Conservation (phyloP, 2,888 invertebrate species). For the Pantelozetes paolii region DNA sequence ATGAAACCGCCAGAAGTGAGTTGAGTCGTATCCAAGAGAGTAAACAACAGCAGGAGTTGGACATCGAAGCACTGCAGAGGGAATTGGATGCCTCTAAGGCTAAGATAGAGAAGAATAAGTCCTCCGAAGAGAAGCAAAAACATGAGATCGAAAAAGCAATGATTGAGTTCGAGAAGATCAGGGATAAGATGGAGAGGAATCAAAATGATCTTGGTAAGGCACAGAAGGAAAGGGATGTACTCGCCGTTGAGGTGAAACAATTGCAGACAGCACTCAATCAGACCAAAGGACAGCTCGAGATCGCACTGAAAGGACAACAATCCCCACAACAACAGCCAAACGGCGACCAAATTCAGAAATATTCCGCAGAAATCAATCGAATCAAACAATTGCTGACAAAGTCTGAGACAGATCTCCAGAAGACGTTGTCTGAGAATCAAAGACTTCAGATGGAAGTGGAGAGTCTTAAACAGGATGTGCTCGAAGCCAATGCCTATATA, state of each 20-base stretch:
- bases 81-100: slow-evolving; percentile 57
- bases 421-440: slow-evolving; percentile 48
- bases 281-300: slow-evolving; percentile 12
- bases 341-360: slow-evolving; percentile 28
- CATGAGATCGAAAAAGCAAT: slow-evolving; percentile 58
- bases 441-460: slow-evolving; percentile 49
- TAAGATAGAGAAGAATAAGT: slow-evolving; percentile 68
- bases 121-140: slow-evolving; percentile 47
- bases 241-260: slow-evolving; percentile 66
- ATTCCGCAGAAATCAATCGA: slow-evolving; percentile 45
- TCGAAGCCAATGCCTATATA: slow-evolving; percentile 45
- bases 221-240: slow-evolving; percentile 52
- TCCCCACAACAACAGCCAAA: slow-evolving; percentile 37
- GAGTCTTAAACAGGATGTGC: slow-evolving; percentile 48
- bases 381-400: slow-evolving; percentile 48
- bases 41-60: slow-evolving; percentile 48
- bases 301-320: slow-evolving; percentile 9
- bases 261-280: slow-evolving; percentile 33
- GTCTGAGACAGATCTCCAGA: slow-evolving; percentile 49
- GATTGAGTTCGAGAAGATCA: slow-evolving; percentile 64
- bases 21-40: slow-evolving; percentile 46
- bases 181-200: slow-evolving; percentile 49
- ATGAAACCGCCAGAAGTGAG: slow-evolving; percentile 43
- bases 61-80: slow-evolving; percentile 56
- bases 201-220: slow-evolving; percentile 47